phyloP scores from a whole-genome alignment of 2,113 vertebrate genomes.

The Saimiri boliviensis region DNA sequence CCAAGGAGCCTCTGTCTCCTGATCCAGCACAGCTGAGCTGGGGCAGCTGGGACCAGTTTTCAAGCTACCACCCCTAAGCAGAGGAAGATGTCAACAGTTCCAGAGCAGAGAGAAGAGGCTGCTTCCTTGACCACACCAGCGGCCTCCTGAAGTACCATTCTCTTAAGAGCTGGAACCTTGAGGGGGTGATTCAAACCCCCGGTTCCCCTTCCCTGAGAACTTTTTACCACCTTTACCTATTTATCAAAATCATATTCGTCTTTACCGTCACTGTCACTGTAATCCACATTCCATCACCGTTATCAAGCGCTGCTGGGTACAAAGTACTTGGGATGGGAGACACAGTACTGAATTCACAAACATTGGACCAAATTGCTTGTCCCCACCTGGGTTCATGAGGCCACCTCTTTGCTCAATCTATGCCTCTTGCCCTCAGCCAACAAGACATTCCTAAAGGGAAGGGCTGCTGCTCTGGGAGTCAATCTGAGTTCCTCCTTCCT shows the following conservation, averaged over 20 bases:
- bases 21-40: background rate
- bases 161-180: background rate
- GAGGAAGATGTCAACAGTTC: background rate
- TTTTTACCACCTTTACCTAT: background rate
- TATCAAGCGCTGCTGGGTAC: background rate
- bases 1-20: background rate
- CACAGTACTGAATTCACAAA: background rate
- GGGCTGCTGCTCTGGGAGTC: background rate
- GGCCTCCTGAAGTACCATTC: background rate
- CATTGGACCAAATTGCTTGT: background rate
- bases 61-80: background rate
- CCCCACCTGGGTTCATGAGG: background rate
- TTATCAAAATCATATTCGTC: background rate
- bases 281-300: background rate
- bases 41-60: background rate
- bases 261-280: background rate
- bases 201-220: background rate
- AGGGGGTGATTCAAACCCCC: background rate
- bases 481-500: background rate
- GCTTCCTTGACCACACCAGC: background rate
- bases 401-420: background rate
- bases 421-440: background rate
- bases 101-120: background rate
- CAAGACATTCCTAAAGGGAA: background rate
- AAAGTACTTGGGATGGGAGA: background rate